Conservation (phyloP, 2,888 invertebrate genomes). For the Lasioglossum morio region DNA sequence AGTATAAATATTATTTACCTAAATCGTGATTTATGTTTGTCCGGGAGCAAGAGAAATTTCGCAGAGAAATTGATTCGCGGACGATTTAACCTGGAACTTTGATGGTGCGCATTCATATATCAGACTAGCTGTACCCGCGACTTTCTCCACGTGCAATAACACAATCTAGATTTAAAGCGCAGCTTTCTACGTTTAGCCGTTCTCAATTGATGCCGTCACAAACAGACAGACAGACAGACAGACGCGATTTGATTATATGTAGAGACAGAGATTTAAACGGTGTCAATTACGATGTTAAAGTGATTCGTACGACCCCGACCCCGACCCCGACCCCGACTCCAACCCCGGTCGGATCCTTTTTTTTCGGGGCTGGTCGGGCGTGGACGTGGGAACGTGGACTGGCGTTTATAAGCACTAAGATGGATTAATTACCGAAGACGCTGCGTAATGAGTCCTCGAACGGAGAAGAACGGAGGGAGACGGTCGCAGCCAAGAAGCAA, state of each 20-base stretch:
- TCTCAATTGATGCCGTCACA: no score
- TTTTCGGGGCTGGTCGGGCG: not conserved
- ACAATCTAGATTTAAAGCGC: no score
- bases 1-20: not conserved
- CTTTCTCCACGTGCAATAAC: no score
- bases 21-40: not conserved
- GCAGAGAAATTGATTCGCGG: not conserved
- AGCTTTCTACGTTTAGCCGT: no score
- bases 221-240: no score
- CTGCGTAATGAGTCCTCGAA: conserved; percentile 57
- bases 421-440: conserved; percentile 61
- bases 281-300: conserved; percentile 57
- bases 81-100: conserved; percentile 20
- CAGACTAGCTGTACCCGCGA: no score
- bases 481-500: not conserved
- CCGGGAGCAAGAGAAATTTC: not conserved
- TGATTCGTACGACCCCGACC: conserved; percentile 22
- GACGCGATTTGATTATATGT: no score
- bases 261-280: conserved; percentile 10
- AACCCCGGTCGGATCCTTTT: not conserved
- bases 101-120: conserved; percentile 37
- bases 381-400: conserved; percentile 27
- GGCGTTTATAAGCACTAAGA: conserved; percentile 39
- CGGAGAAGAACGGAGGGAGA: not conserved
- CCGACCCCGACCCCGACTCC: not conserved